These are phyloP conservation scores for Archilochus colubris DNA, from an alignment of 2,113 vertebrate genomes.

Conservation along the genomic window DNA sequence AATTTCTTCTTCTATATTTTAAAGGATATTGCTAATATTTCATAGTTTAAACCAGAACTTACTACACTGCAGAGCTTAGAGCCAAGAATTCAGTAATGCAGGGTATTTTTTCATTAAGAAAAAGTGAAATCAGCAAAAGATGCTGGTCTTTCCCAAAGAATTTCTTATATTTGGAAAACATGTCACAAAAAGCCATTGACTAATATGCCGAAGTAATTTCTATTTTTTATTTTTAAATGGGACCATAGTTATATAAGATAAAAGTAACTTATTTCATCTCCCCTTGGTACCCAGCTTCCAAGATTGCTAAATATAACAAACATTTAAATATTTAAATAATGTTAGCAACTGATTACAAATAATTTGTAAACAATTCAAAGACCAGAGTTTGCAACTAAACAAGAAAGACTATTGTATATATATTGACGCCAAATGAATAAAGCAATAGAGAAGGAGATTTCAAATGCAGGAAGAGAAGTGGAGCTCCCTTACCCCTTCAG, in stretches of 20 bases:
- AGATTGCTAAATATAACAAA: background rate
- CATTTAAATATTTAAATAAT: background rate
- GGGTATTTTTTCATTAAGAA: background rate
- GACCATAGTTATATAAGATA: background rate
- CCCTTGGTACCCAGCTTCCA: background rate
- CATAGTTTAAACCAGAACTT: background rate
- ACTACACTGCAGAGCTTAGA: background rate
- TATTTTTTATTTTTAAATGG: background rate
- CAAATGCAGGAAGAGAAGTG: background rate
- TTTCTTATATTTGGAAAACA: background rate
- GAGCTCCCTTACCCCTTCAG: background rate
- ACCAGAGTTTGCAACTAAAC: background rate
- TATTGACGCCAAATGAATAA: background rate
- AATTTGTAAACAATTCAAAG: background rate
- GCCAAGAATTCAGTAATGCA: background rate
- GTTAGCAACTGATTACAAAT: background rate
- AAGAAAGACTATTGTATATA: accelerated
- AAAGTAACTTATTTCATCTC: background rate
- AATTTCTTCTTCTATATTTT: background rate
- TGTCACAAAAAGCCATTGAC: background rate
- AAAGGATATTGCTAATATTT: background rate
- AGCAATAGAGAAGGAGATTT: background rate
- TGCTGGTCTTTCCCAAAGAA: background rate
- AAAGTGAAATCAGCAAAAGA: background rate
- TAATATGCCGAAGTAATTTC: background rate